phyloP scores from a whole-genome alignment of 2,888 invertebrate genomes.

The Cephalotes varians region DNA sequence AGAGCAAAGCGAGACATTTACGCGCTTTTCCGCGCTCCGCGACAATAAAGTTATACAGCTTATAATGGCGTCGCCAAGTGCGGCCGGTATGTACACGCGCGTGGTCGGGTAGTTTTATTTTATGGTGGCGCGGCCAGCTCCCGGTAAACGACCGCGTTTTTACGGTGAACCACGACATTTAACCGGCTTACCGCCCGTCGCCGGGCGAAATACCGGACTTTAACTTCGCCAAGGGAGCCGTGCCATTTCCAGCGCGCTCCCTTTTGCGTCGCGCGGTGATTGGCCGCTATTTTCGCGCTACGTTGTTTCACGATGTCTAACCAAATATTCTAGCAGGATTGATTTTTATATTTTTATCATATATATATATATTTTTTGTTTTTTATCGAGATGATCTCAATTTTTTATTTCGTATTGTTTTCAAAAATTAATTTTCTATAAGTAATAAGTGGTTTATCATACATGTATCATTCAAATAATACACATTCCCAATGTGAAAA shows the following conservation, averaged over 20 bases:
- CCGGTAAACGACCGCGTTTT: constrained; percentile 81
- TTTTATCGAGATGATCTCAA: too few species aligned
- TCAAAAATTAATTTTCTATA: background rate
- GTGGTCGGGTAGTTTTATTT: constrained; percentile 81
- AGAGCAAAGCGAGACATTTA: constrained; percentile 49
- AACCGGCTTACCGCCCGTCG: constrained; percentile 82
- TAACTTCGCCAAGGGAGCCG: constrained; percentile 56
- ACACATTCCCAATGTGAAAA: background rate
- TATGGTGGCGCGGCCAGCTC: constrained; percentile 74
- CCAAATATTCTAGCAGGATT: constrained; percentile 16
- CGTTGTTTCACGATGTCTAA: constrained; percentile 17
- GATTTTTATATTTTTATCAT: constrained; percentile 9
- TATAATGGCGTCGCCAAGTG: constrained; percentile 76
- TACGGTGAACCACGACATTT: constrained; percentile 85
- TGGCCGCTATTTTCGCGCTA: constrained; percentile 45
- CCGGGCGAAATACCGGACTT: constrained; percentile 75
- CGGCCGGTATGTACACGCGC: constrained; percentile 63
- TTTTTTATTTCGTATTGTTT: background rate
- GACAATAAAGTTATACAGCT: constrained; percentile 71
- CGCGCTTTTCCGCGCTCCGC: constrained; percentile 54
- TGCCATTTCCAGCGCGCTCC: constrained; percentile 40
- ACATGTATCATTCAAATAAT: background rate
- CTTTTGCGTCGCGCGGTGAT: constrained; percentile 34
- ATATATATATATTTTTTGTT: background rate
- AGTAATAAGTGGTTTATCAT: background rate